These are phyloP conservation scores for Elysia crispata DNA, from an alignment of 2,888 invertebrate species.

Conservation along the genomic window DNA sequence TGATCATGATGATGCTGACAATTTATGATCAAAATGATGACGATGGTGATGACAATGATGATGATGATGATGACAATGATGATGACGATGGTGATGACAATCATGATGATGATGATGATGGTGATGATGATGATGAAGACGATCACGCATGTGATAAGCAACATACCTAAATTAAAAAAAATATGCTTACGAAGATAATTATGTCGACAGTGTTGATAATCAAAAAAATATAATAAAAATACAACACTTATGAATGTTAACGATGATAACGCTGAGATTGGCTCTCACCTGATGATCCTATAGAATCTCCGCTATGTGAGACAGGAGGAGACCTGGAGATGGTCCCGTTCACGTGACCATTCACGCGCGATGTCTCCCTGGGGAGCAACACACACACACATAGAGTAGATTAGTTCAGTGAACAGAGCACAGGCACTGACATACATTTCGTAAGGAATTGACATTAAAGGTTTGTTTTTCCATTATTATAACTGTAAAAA, in stretches of 20 bases:
- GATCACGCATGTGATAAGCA: background rate
- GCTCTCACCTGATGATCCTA: conserved; percentile 33
- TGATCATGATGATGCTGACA: conserved; percentile 25
- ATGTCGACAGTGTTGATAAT: too few species aligned
- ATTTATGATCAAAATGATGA: conserved; percentile 15
- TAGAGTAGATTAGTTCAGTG: too few species aligned
- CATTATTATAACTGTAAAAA: too few species aligned
- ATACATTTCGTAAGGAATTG: too few species aligned
- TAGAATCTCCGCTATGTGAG: background rate
- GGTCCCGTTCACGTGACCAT: conserved; percentile 41
- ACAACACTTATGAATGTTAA: too few species aligned
- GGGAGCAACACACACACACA: background rate
- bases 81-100: conserved; percentile 22
- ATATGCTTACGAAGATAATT: too few species aligned
- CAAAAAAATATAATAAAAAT: too few species aligned
- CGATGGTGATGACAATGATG: conserved; percentile 20
- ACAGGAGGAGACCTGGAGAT: background rate
- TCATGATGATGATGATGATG: conserved; percentile 20
- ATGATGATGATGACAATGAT: conserved; percentile 31
- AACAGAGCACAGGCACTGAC: too few species aligned
- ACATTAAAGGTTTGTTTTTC: too few species aligned
- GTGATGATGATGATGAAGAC: too few species aligned
- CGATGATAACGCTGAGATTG: background rate
- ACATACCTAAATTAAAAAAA: background rate
- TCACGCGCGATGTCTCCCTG: conserved; percentile 35